Percentiles rank a stretch among this genome's conserved stretches.
Conservation (phyloP, 2,888 invertebrate species). For the Heliconius charithonia region DNA sequence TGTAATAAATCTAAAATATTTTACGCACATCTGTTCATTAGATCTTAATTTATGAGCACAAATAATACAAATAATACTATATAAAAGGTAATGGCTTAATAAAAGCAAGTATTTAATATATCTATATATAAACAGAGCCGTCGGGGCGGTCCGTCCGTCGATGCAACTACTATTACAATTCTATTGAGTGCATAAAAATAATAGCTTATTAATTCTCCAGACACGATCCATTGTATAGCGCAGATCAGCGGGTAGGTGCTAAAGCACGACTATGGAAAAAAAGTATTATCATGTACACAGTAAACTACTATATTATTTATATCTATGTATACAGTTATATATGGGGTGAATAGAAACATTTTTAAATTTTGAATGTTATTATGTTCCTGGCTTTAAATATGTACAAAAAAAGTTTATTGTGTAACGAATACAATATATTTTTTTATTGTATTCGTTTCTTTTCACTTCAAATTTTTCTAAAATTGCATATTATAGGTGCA, state of each 20-base stretch:
- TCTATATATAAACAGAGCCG: background rate
- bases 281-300: conserved; percentile 18
- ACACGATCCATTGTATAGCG: conserved; percentile 58
- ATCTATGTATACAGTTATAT: background rate
- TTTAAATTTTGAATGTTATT: too few relatives aligned
- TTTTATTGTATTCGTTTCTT: too few relatives aligned
- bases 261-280: conserved; percentile 42
- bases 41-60: background rate
- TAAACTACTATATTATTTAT: background rate
- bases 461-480: too few relatives aligned
- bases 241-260: conserved; percentile 52
- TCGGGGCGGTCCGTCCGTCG: conserved; percentile 36
- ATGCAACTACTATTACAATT: conserved; percentile 37
- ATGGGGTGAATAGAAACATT: too few relatives aligned
- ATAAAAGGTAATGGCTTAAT: background rate
- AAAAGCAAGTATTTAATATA: background rate
- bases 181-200: conserved; percentile 45
- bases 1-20: background rate
- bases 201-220: conserved; percentile 52
- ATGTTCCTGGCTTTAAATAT: too few relatives aligned
- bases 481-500: too few relatives aligned
- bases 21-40: background rate
- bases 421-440: too few relatives aligned
- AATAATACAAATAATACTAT: too few relatives aligned
- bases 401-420: too few relatives aligned